These are phyloP conservation scores for Dolichopus griseipennis DNA, from an alignment of 2,888 invertebrate species.

Conservation along the genomic window DNA sequence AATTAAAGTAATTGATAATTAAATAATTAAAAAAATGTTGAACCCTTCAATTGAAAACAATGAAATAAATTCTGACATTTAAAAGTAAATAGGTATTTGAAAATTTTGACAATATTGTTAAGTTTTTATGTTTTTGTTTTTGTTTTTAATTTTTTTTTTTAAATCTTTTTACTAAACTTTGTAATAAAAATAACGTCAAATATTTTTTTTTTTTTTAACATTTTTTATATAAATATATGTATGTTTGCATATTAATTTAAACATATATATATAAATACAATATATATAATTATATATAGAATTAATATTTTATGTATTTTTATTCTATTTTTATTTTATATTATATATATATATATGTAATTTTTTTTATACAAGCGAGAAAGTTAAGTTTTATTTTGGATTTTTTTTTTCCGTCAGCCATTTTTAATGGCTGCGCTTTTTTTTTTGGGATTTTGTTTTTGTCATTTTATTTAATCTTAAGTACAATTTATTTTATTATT, in stretches of 20 bases:
- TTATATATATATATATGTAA: no score
- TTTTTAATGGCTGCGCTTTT: not conserved
- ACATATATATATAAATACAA: not conserved
- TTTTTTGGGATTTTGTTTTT: not conserved
- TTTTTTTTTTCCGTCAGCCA: not conserved
- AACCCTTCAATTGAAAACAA: not conserved
- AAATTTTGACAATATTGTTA: no score
- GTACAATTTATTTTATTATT: not conserved
- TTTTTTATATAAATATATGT: not conserved
- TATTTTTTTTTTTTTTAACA: slow-evolving; percentile 5
- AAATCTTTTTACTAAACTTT: not conserved
- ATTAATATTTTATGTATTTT: not conserved
- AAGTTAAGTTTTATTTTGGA: not conserved
- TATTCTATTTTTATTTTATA: not conserved
- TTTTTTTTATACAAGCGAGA: not conserved
- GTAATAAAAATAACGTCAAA: slow-evolving; percentile 4
- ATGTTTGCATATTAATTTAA: no score
- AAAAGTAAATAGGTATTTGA: no score
- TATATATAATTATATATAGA: not conserved
- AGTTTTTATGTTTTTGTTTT: no score
- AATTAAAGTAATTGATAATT: not conserved
- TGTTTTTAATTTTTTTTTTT: not conserved
- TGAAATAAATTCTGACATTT: no score
- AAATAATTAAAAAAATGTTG: not conserved
- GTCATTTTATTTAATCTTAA: not conserved